Evolutionary conservation across 2,113 vertebrate genomes (phyloP), one percentile per base, ranked within the genome.

Genomic region (Neopipo cinnamomea): DNA sequence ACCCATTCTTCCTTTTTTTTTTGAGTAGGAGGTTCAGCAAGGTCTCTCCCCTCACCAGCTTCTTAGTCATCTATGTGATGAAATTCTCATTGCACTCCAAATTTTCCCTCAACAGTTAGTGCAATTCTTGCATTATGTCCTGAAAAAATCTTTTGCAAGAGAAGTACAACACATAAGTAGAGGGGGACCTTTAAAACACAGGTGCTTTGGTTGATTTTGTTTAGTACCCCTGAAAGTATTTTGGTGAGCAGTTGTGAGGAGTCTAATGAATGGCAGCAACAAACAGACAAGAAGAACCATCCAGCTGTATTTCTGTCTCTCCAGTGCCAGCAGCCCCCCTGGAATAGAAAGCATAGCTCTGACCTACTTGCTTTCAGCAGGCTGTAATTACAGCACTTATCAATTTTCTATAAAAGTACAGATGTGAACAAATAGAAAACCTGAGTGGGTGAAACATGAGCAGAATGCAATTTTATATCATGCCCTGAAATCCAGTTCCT

Each of bases 331-430:
- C 44, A 84, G 67, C 23, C 50, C 35, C 41, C 75, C 66, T 81
- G 83, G 35, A 86, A 94, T 18, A 27, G 53, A 31, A 86, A 85
- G 63, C 8, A 0, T 59, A 68, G 35, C 59, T 96, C 72, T 97
- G 94, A 96, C 89, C 84, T 93, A 88, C 79, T 96, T 97, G 46
- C 93, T 95, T 94, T 96, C 89, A 95, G 67, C 30, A 79, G 25
- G 25, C 79, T 82, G 23, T 71, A 95, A 97, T 97, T 96, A 95
- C 30, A 96, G 68, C 4, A 7, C 75, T 82, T 88, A 94, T 24
- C 80, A 88, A 80, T 95, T 97, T 95, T 88, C 85, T 65, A 77
- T 91, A 88, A 95, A 92, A 95, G 83, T 91, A 96, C 58, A 91
- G 68, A 85, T 75, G 7, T 78, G 88, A 73, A 72, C 52, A 70